These are phyloP conservation scores for Vidua chalybeata DNA, from an alignment of 2,113 vertebrate genomes.

Conservation along the genomic window DNA sequence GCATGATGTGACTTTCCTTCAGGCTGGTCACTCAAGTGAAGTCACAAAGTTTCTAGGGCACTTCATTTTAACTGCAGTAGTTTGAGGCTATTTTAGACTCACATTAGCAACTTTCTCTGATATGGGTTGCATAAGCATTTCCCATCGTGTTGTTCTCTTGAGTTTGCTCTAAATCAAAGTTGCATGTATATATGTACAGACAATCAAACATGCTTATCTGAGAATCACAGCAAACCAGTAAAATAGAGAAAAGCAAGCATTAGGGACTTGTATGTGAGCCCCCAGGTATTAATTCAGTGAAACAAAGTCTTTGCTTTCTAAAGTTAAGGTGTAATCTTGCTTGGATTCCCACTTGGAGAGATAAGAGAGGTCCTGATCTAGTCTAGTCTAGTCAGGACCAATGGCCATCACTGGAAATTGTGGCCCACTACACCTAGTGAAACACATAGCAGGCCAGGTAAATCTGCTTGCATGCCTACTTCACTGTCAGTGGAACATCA, in stretches of 20 bases:
- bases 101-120: not conserved
- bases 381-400: not conserved
- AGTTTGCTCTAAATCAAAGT: not conserved
- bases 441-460: rapidly evolving
- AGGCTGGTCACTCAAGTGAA: constrained; percentile 49
- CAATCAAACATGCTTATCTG: not conserved
- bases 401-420: not conserved
- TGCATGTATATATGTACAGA: not conserved
- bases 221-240: not conserved
- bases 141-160: not conserved
- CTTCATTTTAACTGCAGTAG: not conserved
- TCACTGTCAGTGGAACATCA: not conserved
- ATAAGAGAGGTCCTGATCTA: not conserved
- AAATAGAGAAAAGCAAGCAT: not conserved
- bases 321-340: not conserved
- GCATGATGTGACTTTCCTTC: constrained; percentile 48
- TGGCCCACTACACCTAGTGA: not conserved
- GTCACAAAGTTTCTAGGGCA: constrained; percentile 24
- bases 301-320: not conserved
- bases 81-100: constrained; percentile 2
- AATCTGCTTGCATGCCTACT: not conserved
- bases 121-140: not conserved
- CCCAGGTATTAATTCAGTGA: not conserved
- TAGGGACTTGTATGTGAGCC: not conserved
- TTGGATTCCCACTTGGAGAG: not conserved